Conservation (phyloP, 2,888 invertebrate species). For the Vannuccia rotundouncinata region DNA sequence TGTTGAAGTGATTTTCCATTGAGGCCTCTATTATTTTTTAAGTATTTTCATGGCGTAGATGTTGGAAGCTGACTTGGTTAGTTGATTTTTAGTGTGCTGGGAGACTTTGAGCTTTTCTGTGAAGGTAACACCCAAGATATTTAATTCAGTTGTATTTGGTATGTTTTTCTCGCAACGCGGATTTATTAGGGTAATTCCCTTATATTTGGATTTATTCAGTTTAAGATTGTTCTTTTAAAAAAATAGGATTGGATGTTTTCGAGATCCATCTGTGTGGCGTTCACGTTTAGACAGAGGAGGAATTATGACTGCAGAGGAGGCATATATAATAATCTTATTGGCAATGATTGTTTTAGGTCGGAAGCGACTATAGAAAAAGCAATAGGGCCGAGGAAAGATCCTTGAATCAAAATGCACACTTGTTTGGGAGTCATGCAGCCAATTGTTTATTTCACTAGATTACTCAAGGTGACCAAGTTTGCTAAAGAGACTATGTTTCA, state of each 20-base stretch:
- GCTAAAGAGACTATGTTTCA: constrained; percentile 4
- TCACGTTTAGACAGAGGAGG: background rate
- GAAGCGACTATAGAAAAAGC: constrained; percentile 16
- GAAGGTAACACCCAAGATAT: constrained; percentile 10
- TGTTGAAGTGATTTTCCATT: too few relatives aligned
- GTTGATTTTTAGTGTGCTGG: constrained; percentile 3
- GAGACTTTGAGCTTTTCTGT: background rate
- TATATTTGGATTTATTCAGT: background rate
- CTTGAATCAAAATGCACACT: background rate
- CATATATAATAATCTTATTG: constrained; percentile 2
- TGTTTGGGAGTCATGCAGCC: background rate
- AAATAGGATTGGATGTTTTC: background rate
- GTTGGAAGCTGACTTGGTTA: constrained; percentile 6
- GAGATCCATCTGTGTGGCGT: background rate
- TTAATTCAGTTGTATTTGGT: constrained; percentile 12
- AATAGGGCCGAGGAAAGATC: background rate
- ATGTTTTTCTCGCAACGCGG: background rate
- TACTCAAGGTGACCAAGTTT: constrained; percentile 7
- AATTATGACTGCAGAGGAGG: constrained; percentile 13
- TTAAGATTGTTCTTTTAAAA: background rate
- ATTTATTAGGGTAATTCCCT: background rate
- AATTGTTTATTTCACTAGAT: background rate
- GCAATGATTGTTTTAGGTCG: constrained; percentile 1
- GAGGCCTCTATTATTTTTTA: background rate
- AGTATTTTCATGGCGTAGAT: background rate